These are phyloP conservation scores for Bugula neritina DNA, from an alignment of 2,888 invertebrate genomes.

Conservation along the genomic window DNA sequence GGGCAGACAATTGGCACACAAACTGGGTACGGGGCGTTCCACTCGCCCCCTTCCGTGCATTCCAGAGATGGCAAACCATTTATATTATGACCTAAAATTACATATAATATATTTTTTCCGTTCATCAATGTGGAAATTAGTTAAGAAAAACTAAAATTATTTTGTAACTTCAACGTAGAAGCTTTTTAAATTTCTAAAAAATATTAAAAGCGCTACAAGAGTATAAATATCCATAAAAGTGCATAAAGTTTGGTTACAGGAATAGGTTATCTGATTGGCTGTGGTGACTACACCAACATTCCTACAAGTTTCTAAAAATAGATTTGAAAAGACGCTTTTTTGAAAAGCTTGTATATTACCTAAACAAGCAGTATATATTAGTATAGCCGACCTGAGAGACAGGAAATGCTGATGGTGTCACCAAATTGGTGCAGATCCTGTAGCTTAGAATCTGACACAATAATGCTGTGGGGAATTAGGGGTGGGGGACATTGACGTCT, in stretches of 20 bases:
- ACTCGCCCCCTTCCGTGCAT: background rate
- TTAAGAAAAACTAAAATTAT: no score
- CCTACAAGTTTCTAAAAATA: background rate
- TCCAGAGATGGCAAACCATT: background rate
- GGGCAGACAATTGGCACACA: background rate
- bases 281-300: background rate
- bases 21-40: background rate
- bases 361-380: no score
- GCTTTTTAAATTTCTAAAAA: no score
- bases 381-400: conserved; percentile 1
- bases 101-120: no score
- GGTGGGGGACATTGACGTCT: background rate
- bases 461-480: background rate
- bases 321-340: no score
- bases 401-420: background rate
- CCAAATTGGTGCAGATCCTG: background rate
- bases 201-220: no score
- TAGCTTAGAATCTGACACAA: background rate
- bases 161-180: no score
- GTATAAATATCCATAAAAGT: no score
- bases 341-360: no score
- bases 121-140: no score
- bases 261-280: background rate
- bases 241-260: no score
- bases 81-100: background rate